Percentiles rank a stretch among this genome's conserved stretches.
Evolutionary conservation across 2,888 invertebrate species (phyloP).

Genomic region (Drosophila macrothrix): DNA sequence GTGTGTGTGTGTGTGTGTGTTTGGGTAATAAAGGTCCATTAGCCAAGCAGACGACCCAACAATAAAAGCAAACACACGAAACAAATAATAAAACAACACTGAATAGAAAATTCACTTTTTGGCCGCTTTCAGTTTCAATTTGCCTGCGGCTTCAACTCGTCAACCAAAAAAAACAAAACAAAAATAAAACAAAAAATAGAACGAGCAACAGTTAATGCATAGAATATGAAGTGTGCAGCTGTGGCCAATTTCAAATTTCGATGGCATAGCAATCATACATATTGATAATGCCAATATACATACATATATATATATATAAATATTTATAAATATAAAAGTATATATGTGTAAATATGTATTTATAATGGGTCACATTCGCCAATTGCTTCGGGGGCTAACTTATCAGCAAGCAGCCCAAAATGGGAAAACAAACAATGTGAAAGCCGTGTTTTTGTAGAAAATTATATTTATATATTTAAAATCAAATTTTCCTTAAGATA

Average conservation of each 20-base stretch:
- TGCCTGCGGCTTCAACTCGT: constrained; percentile 59
- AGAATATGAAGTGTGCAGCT: constrained; percentile 67
- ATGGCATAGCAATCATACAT: constrained; percentile 37
- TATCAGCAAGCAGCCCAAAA: background rate
- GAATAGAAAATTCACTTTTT: constrained; percentile 69
- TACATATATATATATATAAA: background rate
- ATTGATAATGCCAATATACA: background rate
- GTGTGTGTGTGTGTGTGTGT: constrained; percentile 12
- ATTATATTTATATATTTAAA: background rate
- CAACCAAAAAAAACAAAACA: constrained; percentile 12
- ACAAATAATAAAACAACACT: constrained; percentile 78
- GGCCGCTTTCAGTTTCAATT: constrained; percentile 24
- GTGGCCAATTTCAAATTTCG: constrained; percentile 38
- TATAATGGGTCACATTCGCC: constrained; percentile 10
- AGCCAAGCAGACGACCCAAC: constrained; percentile 50
- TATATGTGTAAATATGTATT: background rate
- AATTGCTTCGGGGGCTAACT: background rate
- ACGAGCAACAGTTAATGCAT: constrained; percentile 70
- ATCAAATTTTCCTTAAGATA: background rate
- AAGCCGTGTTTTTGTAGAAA: background rate
- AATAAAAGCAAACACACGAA: constrained; percentile 49
- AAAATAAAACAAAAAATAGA: constrained; percentile 1
- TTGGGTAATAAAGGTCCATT: constrained; percentile 62
- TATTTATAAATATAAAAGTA: background rate
- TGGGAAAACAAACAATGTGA: background rate